Evolutionary conservation across 2,888 invertebrate species (phyloP).

Genomic region (Eilema caniola): DNA sequence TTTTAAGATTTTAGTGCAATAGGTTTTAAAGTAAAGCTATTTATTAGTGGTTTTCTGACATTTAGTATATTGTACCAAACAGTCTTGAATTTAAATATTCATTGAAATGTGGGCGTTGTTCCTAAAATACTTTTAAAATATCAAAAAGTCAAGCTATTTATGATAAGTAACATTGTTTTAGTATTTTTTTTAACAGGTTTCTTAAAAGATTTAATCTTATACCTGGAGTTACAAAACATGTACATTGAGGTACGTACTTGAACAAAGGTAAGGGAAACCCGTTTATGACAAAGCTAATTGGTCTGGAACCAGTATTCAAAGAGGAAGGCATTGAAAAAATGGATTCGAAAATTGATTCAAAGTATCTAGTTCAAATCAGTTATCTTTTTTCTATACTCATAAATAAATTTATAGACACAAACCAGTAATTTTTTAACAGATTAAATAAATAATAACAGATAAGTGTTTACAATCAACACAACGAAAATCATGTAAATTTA

Average conservation of each 20-base stretch:
- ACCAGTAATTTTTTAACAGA: too few species aligned
- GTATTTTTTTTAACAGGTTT: conserved; percentile 8
- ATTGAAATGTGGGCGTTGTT: background rate
- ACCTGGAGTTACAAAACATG: conserved; percentile 12
- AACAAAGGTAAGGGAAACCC: conserved; percentile 20
- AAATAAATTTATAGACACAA: too few species aligned
- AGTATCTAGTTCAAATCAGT: too few species aligned
- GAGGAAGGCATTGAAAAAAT: conserved; percentile 40
- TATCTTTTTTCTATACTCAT: too few species aligned
- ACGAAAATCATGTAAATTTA: background rate
- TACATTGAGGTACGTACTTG: conserved; percentile 10
- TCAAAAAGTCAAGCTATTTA: background rate
- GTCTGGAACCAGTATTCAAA: background rate
- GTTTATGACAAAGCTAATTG: conserved; percentile 25
- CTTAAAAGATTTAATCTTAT: conserved; percentile 1
- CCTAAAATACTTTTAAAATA: background rate
- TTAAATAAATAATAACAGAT: too few species aligned
- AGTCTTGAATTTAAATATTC: background rate
- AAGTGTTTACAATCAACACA: background rate
- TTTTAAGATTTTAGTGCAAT: background rate
- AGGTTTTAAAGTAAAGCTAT: too few species aligned
- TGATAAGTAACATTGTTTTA: background rate
- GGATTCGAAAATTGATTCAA: too few species aligned
- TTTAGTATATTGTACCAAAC: background rate
- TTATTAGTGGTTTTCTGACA: background rate